Evolutionary conservation across 2,888 invertebrate species (phyloP).

Genomic region (Tiphia femorata): DNA sequence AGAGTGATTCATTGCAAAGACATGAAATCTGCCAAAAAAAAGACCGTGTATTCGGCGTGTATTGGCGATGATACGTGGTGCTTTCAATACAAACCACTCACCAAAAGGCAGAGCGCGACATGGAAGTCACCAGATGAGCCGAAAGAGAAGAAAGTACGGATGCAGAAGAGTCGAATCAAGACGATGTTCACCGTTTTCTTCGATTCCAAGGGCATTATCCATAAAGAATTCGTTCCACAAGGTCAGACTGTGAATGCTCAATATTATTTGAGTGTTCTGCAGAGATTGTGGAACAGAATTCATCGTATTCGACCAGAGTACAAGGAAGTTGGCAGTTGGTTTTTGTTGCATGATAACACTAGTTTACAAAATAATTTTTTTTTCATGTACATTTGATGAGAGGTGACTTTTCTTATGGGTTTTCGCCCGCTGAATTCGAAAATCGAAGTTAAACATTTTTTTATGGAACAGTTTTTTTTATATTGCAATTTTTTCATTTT

Average conservation of each 20-base stretch:
- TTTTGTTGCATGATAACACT: neutral
- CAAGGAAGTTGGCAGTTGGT: neutral
- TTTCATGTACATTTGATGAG: too few species aligned
- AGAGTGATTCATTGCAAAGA: neutral
- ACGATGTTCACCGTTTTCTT: neutral
- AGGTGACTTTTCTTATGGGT: too few species aligned
- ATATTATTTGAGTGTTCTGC: constrained; percentile 5
- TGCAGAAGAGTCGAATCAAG: neutral
- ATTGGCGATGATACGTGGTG: neutral
- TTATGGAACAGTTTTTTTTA: too few species aligned
- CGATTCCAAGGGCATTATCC: neutral
- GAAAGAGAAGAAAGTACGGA: neutral
- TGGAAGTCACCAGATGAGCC: neutral
- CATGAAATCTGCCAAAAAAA: neutral
- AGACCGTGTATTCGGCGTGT: neutral
- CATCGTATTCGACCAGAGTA: neutral
- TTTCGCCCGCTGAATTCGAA: too few species aligned
- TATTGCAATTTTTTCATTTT: too few species aligned
- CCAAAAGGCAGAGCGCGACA: neutral
- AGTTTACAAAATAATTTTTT: too few species aligned
- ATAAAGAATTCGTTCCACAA: constrained; percentile 12
- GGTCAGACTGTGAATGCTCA: constrained; percentile 9
- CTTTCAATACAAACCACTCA: neutral
- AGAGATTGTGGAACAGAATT: constrained; percentile 1
- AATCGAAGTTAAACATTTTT: too few species aligned